Percentiles rank a stretch among this genome's conserved stretches.
These are phyloP conservation scores for Isichthys henryi DNA, from an alignment of 2,113 vertebrate species.

Conservation along the genomic window DNA sequence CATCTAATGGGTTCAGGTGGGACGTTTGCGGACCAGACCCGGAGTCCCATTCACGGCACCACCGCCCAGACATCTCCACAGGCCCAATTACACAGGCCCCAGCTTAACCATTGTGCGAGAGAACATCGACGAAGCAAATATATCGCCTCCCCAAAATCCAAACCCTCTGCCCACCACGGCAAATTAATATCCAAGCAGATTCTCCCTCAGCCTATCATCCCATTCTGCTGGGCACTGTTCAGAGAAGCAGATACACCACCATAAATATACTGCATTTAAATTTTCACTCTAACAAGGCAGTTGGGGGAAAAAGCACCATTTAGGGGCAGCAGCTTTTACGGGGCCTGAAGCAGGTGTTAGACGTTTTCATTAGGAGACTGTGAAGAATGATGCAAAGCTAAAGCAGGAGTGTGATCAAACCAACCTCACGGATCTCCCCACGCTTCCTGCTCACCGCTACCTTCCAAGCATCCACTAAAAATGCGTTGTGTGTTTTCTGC, in stretches of 20 bases:
- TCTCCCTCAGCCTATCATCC: neutral
- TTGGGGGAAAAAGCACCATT: neutral
- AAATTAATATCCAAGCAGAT: neutral
- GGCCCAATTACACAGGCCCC: constrained; percentile 43
- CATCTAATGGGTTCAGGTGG: constrained; percentile 31
- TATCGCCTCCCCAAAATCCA: neutral
- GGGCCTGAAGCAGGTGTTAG: neutral
- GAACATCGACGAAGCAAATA: neutral
- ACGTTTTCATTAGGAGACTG: neutral
- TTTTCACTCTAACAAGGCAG: neutral
- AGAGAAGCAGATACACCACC: neutral
- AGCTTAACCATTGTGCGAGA: neutral
- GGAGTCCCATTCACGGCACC: constrained; percentile 31
- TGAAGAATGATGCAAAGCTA: neutral
- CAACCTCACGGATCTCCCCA: neutral
- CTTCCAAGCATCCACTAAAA: neutral
- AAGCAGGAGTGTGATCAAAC: neutral
- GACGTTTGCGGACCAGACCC: constrained; percentile 16
- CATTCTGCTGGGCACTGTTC: neutral
- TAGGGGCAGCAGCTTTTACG: neutral
- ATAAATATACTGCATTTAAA: neutral
- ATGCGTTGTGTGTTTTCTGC: neutral
- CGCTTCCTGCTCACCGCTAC: neutral
- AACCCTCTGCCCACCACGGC: neutral
- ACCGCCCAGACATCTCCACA: constrained; percentile 23